Conservation (phyloP, 37 sponge, comb jelly and placozoan genomes). For the Amphimedon queenslandica region DNA sequence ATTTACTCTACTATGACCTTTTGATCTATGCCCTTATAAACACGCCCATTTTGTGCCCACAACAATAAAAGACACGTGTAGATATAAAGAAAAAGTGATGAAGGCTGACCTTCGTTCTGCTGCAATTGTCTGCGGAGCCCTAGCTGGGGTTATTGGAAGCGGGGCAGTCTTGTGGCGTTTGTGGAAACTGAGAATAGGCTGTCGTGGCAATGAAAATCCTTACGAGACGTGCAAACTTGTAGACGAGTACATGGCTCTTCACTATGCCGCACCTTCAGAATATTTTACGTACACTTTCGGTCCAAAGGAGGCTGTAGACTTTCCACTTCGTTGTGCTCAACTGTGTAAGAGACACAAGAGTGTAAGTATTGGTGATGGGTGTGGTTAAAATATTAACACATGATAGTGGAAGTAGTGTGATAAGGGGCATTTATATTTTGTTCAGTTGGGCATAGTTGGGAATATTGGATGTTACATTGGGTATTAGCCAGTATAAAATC, state of each 20-base stretch:
- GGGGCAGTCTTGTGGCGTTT: background rate
- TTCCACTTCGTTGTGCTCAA: constrained; percentile 75
- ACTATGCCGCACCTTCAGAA: constrained; percentile 59
- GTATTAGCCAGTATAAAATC: too few species aligned
- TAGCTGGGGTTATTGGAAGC: background rate
- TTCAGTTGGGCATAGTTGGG: too few species aligned
- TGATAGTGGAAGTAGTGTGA: background rate
- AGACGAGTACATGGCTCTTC: constrained; percentile 78
- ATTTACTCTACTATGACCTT: too few species aligned
- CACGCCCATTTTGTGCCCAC: too few species aligned
- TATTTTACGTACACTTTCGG: constrained; percentile 36
- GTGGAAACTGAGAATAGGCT: background rate
- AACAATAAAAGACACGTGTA: too few species aligned
- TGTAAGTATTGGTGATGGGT: constrained; percentile 18
- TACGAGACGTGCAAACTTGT: constrained; percentile 63
- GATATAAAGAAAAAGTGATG: too few species aligned
- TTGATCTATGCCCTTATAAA: too few species aligned
- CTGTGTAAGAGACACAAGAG: constrained; percentile 61
- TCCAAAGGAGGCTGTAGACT: constrained; percentile 59
- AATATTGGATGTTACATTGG: too few species aligned
- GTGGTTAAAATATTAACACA: background rate
- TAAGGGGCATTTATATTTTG: too few species aligned
- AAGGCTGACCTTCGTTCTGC: too few species aligned
- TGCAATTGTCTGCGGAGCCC: background rate
- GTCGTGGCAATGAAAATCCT: constrained; percentile 11